Evolutionary conservation across 2,113 vertebrate species (phyloP).

Genomic region (Nicator chloris): DNA sequence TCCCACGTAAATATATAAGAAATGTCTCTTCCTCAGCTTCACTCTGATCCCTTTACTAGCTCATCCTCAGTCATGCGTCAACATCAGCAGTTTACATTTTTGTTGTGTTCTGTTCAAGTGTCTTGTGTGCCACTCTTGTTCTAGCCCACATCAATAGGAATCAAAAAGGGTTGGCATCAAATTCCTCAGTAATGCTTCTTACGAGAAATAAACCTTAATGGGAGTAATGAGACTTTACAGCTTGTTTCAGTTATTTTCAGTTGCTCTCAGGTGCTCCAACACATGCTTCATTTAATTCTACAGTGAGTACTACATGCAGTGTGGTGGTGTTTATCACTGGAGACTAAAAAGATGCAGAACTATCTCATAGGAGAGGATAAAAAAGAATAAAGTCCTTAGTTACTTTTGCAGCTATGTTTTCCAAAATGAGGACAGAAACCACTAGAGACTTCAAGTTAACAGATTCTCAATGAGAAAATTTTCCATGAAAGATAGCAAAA

Average conservation of each 20-base stretch:
- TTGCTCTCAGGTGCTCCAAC: conserved; percentile 74
- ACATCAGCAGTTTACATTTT: background rate
- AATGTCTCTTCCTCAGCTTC: background rate
- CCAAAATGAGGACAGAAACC: background rate
- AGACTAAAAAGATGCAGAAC: conserved; percentile 26
- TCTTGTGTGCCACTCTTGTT: background rate
- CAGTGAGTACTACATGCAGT: conserved; percentile 51
- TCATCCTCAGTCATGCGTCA: background rate
- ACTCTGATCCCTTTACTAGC: background rate
- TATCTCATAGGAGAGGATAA: conserved; percentile 37
- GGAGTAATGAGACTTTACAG: conserved; percentile 40
- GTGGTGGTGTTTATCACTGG: conserved; percentile 17
- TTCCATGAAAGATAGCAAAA: background rate
- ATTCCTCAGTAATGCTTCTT: conserved; percentile 10
- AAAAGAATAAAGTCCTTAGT: conserved; percentile 28
- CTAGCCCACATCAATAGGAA: background rate
- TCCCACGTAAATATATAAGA: background rate
- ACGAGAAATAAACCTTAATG: conserved; percentile 61
- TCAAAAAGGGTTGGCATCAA: background rate
- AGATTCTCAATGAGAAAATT: background rate
- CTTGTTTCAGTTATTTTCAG: conserved; percentile 71
- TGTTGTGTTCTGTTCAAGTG: background rate
- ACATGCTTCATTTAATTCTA: conserved; percentile 71
- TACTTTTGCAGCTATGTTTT: background rate
- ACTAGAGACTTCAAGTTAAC: background rate